Base-by-base conservation (phyloP, 2,113 vertebrate species). In the Suncus etruscus region DNA sequence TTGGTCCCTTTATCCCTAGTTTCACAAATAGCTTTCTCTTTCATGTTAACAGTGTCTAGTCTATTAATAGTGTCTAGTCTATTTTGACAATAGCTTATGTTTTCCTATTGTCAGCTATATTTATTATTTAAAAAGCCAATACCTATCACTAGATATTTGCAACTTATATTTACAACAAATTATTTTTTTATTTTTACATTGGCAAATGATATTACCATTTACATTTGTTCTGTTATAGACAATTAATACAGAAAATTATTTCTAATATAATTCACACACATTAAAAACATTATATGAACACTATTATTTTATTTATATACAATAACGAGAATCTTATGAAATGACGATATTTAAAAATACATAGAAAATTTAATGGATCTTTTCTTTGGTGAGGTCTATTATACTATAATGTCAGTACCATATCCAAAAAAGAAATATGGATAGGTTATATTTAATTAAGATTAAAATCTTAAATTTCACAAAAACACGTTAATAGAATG, bases 1-100 rank as follows among this genome's bases (percentile, higher is more conserved):
- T 16, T 39, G 27, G 10, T 31, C 18, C 10, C 58, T 27, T 32
- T 54, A 25, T 48, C 1, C 1, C 25, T 54, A 20, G 9, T 75
- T 77, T 79, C 79, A 69, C 76, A 63, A 93, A 54, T 70, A 77
- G 24, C 8, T 73, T 82, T 76, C 25, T 4, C 32, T 87, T 90
- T 31, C n/a, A n/a, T 0, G 31, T 48, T 75, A 29, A 65, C 54
- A 58, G 29, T 16, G 25, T 45, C 51, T 77, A 2, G 4, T 54
- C 11, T 87, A 48, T 78, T 86, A 29, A 65, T 65, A 58, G 29
- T 16, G 25, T 45, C 51, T 77, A 2, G 4, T 54, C 11, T 87
- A 48, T 78, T 86, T 72, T 18, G 32, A 69, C 48, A 11, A 73
- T 72, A 61, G 32, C 82, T 85, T n/a, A 63, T 54, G 54, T 74